Evolutionary conservation across 2,113 vertebrate species (phyloP).

Genomic region (Hemicordylus capensis): DNA sequence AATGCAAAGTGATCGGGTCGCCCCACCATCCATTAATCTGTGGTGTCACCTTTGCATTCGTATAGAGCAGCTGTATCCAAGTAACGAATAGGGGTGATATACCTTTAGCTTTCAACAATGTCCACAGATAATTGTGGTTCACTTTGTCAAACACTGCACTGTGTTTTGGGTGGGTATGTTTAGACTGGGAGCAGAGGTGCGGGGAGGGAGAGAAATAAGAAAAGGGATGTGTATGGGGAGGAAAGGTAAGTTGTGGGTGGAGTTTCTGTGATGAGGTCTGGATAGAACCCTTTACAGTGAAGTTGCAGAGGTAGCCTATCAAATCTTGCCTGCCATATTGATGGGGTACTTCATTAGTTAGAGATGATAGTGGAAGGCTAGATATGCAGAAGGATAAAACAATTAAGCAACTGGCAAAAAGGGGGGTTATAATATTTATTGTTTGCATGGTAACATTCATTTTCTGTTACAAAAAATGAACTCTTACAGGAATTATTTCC

Average conservation of each 20-base stretch:
- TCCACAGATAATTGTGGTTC: too few relatives aligned
- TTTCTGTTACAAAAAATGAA: not conserved
- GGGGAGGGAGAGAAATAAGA: not conserved
- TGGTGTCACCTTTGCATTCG: too few relatives aligned
- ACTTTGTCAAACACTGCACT: too few relatives aligned
- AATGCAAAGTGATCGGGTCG: too few relatives aligned
- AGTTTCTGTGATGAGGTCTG: not conserved
- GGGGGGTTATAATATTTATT: not conserved
- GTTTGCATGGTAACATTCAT: not conserved
- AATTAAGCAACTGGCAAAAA: not conserved
- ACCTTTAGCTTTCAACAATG: too few relatives aligned
- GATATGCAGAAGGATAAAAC: not conserved
- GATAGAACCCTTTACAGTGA: not conserved
- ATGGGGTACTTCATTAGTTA: not conserved
- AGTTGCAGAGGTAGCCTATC: not conserved
- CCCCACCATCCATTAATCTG: too few relatives aligned
- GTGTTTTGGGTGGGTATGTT: too few relatives aligned
- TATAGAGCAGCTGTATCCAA: too few relatives aligned
- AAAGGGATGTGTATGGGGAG: not conserved
- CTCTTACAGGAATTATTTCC: not conserved
- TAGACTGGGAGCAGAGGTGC: not conserved
- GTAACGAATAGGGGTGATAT: too few relatives aligned
- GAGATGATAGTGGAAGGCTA: too few relatives aligned
- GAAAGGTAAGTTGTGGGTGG: not conserved
- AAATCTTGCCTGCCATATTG: not conserved